Conservation (phyloP, 1,140 invertebrate species). For the Muscidifurax raptorellus region DNA sequence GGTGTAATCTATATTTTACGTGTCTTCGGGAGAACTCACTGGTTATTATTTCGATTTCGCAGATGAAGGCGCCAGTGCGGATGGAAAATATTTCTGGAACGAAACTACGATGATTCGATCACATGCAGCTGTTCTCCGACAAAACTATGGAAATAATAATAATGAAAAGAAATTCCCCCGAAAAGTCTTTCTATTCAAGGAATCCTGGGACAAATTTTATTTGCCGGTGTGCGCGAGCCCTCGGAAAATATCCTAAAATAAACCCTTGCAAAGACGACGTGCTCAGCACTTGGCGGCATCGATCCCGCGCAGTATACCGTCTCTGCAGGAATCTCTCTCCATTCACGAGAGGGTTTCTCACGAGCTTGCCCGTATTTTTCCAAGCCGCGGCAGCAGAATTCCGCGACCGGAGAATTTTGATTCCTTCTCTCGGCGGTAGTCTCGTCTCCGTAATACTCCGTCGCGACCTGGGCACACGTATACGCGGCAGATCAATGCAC, state of each 20-base stretch:
- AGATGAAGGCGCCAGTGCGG: too few relatives aligned
- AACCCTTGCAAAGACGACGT: background rate
- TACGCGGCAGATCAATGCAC: too few relatives aligned
- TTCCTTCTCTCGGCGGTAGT: background rate
- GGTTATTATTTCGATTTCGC: too few relatives aligned
- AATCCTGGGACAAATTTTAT: background rate
- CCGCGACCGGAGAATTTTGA: background rate
- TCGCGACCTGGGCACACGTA: background rate
- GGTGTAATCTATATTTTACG: too few relatives aligned
- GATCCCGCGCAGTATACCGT: background rate
- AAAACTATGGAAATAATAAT: too few relatives aligned
- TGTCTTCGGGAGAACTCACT: too few relatives aligned
- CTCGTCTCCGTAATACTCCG: background rate
- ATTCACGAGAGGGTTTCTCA: background rate
- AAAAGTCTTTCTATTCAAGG: background rate
- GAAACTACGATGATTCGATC: too few relatives aligned
- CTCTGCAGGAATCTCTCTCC: background rate
- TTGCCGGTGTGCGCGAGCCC: background rate
- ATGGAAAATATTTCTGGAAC: too few relatives aligned
- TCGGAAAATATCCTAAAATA: background rate
- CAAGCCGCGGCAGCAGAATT: background rate
- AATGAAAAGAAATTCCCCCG: background rate
- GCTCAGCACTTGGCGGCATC: background rate
- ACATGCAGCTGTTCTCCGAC: too few relatives aligned
- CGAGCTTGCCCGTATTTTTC: constrained; percentile 1